A percentile compares a stretch with the other conserved stretches of the same genome.
phyloP scores from a whole-genome alignment of 2,113 vertebrate genomes.

The Crotophaga sulcirostris region DNA sequence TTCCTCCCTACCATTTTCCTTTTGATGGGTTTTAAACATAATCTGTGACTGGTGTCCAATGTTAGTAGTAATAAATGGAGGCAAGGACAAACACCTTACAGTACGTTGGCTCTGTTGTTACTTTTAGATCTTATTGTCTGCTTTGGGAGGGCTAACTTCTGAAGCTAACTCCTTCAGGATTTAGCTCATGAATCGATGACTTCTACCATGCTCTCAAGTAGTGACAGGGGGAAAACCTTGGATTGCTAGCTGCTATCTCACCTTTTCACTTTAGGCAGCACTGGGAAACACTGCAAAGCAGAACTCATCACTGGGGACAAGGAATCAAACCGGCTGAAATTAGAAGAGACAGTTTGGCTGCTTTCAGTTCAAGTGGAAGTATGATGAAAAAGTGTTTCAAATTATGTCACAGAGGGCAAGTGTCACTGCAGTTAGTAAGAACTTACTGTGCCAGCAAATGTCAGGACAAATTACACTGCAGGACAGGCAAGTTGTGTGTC shows the following conservation, averaged over 20 bases:
- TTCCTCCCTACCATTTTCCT: neutral
- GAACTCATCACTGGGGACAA: neutral
- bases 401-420: conserved; percentile 3
- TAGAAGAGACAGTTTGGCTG: conserved; percentile 38
- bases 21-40: neutral
- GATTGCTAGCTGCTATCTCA: neutral
- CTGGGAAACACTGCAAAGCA: conserved; percentile 22
- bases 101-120: neutral
- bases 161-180: neutral
- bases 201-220: neutral
- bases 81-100: neutral
- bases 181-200: neutral
- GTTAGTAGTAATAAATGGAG: neutral
- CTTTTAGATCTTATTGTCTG: neutral
- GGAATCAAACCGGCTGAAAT: neutral
- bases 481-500: neutral
- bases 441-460: neutral
- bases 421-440: neutral
- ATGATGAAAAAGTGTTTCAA: neutral
- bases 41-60: neutral
- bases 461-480: conserved; percentile 2
- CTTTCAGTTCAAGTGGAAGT: conserved; percentile 21
- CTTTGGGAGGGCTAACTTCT: neutral
- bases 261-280: neutral
- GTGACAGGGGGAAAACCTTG: neutral